Base-by-base conservation (phyloP, 1,140 invertebrate genomes). In the Hycleus phaleratus region DNA sequence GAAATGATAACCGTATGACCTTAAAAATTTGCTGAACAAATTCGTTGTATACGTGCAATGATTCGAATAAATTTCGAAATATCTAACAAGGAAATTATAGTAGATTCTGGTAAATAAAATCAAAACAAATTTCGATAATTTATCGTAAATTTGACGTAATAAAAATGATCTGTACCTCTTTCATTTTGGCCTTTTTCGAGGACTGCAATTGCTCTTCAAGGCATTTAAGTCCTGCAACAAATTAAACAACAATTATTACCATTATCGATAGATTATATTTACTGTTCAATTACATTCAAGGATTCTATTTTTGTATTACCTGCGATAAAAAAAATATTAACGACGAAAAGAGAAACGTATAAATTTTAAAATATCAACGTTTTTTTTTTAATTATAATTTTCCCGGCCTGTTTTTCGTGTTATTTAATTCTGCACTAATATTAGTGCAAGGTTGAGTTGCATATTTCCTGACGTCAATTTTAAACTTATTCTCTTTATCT, bases 391-490 rank as follows among this genome's bases (percentile, higher is more conserved):
- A 32, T 32, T 32, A 32, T 32, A 32, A 32, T 5, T 32, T 32
- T 32, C 32, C 32, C 32, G 32, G 32, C 7, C 32, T 32, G 32
- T 32, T 32, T 32, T 32, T 32, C 32, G 32, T 53, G 51, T 63
- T 63, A 63, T 63, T 63, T 58, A 63, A 63, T 63, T 67, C 58
- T 59, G 59, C 59, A 71, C 71, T 72, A 72, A 72, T 72, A 70
- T 71, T 72, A 72, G 70, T 71, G 70, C 70, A 72, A 72, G 71
- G 71, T 69, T 67, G 63, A 59, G 65, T 62, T 67, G 66, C 66
- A 67, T 61, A 54, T 49, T 51, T 49, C 32, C 55, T 67, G 67
- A 69, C 68, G 69, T 70, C 61, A 68, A 49, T 49, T 44, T 45
- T 40, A 45, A 40, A 42, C 11, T n/a, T 42, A n/a, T 47, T 54